These are phyloP conservation scores for Metaphire vulgaris DNA, from an alignment of 1,140 invertebrate species.

Conservation along the genomic window DNA sequence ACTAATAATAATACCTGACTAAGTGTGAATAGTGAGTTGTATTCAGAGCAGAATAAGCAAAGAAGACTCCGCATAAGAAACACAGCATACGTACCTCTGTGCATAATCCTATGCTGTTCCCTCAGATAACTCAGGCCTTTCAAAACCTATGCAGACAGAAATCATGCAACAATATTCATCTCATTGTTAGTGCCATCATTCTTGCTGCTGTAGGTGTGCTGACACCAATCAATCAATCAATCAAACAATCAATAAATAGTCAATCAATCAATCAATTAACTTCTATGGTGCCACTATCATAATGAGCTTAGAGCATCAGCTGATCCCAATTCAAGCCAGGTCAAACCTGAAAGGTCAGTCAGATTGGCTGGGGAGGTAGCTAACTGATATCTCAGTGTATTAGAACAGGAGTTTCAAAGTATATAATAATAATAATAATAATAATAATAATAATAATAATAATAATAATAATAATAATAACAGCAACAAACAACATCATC, in stretches of 20 bases:
- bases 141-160: slow-evolving; percentile 32
- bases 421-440: background rate
- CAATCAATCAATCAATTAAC: no score
- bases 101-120: slow-evolving; percentile 46
- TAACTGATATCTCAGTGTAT: background rate
- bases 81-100: slow-evolving; percentile 38
- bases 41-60: no score
- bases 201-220: background rate
- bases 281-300: no score
- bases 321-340: no score
- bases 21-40: no score
- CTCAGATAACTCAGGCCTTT: slow-evolving; percentile 46
- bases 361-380: background rate
- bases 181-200: background rate
- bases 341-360: no score
- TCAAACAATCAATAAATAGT: no score
- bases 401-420: no score
- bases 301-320: background rate
- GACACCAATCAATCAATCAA: slow-evolving; percentile 4
- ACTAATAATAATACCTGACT: no score
- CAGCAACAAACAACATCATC: background rate
- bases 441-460: background rate
- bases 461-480: background rate
- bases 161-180: background rate
- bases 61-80: background rate